phyloP scores from a whole-genome alignment of 2,113 vertebrate genomes.

The Okapia johnstoni region DNA sequence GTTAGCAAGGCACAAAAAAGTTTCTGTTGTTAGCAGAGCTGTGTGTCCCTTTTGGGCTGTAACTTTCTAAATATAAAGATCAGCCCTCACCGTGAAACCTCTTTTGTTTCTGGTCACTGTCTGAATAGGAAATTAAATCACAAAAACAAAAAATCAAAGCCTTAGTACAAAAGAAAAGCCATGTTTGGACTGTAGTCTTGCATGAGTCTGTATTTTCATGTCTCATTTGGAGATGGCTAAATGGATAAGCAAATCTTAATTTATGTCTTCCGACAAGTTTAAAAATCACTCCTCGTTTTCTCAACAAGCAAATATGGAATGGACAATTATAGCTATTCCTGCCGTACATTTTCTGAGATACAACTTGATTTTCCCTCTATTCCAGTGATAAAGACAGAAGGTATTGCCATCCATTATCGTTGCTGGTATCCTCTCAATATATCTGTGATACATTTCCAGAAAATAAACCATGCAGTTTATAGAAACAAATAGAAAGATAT shows the following conservation, averaged over 20 bases:
- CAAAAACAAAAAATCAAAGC: neutral
- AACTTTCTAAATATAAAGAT: slow-evolving; percentile 23
- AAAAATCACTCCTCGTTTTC: slow-evolving; percentile 55
- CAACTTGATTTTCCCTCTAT: slow-evolving; percentile 50
- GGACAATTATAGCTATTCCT: slow-evolving; percentile 65
- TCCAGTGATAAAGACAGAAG: slow-evolving; percentile 67
- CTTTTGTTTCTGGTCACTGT: slow-evolving; percentile 22
- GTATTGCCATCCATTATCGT: slow-evolving; percentile 49
- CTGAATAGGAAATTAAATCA: neutral
- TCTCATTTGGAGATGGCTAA: slow-evolving; percentile 42
- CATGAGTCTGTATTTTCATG: neutral
- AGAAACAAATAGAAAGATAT: slow-evolving; percentile 68
- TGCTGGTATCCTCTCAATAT: slow-evolving; percentile 50
- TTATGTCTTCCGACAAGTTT: slow-evolving; percentile 56
- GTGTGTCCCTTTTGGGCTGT: slow-evolving; percentile 12
- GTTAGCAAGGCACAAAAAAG: slow-evolving; percentile 35
- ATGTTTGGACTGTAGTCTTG: neutral
- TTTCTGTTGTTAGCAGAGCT: neutral
- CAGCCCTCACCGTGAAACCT: neutral
- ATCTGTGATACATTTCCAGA: slow-evolving; percentile 56
- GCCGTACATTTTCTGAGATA: slow-evolving; percentile 24
- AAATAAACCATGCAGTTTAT: slow-evolving; percentile 55
- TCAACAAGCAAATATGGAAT: slow-evolving; percentile 62
- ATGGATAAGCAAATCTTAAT: slow-evolving; percentile 40
- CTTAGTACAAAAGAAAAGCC: neutral